phyloP scores from a whole-genome alignment of 1,140 invertebrate genomes.

The Drosophila pruinosa region DNA sequence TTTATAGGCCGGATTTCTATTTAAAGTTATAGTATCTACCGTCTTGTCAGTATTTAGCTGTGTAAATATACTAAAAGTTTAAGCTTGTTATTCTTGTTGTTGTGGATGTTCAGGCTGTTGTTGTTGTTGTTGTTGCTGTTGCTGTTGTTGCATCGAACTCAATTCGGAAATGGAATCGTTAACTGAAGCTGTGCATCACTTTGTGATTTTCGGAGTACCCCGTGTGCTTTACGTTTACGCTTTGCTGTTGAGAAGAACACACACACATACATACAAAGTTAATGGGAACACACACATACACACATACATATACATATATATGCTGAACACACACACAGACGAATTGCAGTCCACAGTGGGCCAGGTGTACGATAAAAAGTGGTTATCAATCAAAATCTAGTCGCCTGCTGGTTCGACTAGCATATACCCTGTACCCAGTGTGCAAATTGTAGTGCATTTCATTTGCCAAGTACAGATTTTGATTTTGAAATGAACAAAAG shows the following conservation, averaged over 20 bases:
- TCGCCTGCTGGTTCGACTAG: background rate
- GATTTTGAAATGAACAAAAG: no score
- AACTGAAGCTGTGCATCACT: conserved; percentile 47
- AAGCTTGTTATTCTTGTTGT: conserved; percentile 5
- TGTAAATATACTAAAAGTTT: conserved; percentile 50
- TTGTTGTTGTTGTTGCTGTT: conserved; percentile 9
- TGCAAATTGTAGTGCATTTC: background rate
- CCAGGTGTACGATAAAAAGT: no score
- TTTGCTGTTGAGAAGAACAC: conserved; percentile 57
- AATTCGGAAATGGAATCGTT: conserved; percentile 26
- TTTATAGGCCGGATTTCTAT: conserved; percentile 23
- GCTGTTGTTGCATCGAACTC: conserved; percentile 23
- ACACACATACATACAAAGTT: conserved; percentile 13
- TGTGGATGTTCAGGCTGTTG: background rate
- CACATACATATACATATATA: conserved; percentile 6
- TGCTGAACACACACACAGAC: background rate
- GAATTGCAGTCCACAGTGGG: conserved; percentile 35
- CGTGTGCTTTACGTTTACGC: conserved; percentile 56
- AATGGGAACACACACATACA: conserved; percentile 2
- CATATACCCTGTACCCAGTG: background rate
- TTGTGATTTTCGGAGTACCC: conserved; percentile 43
- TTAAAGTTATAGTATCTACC: conserved; percentile 7
- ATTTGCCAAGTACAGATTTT: no score
- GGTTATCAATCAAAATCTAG: background rate
- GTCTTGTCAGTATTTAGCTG: conserved; percentile 14